Evolutionary conservation across 2,888 invertebrate species (phyloP).

Genomic region (Chymomyza caudatula): DNA sequence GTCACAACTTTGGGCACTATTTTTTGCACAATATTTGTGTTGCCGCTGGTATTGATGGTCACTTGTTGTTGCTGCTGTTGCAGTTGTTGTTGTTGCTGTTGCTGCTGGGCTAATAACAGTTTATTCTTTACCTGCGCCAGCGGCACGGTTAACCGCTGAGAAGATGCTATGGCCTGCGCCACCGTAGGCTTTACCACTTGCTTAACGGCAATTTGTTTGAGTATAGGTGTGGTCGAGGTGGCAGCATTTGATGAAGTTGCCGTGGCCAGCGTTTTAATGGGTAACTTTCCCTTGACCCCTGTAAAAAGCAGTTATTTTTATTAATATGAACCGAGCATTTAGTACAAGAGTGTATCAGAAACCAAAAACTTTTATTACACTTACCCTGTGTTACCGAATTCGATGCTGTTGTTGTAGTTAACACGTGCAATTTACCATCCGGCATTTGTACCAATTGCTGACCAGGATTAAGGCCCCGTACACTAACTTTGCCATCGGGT

Average conservation of each 20-base stretch:
- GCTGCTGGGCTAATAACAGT: constrained; percentile 58
- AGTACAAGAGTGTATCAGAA: neutral
- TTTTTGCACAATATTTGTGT: constrained; percentile 57
- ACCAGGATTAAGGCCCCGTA: constrained; percentile 93
- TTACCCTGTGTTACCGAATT: constrained; percentile 51
- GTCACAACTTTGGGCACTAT: constrained; percentile 56
- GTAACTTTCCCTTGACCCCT: constrained; percentile 53
- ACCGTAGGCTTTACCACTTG: constrained; percentile 63
- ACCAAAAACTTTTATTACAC: constrained; percentile 4
- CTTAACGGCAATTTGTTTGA: constrained; percentile 75
- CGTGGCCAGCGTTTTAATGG: constrained; percentile 50
- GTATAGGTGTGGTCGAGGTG: constrained; percentile 32
- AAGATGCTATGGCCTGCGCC: constrained; percentile 52
- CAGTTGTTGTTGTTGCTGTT: constrained; percentile 40
- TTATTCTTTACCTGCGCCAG: constrained; percentile 62
- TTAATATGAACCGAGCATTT: neutral
- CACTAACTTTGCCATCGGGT: constrained; percentile 94
- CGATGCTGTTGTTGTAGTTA: constrained; percentile 76
- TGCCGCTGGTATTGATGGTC: constrained; percentile 9
- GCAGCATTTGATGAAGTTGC: constrained; percentile 21
- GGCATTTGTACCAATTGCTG: constrained; percentile 96
- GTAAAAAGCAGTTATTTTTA: neutral
- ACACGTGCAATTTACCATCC: constrained; percentile 93
- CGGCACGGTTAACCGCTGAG: constrained; percentile 54
- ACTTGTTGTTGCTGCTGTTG: constrained; percentile 10